Base-by-base conservation (phyloP, 2,113 vertebrate species). In the Onychostruthus taczanowskii region DNA sequence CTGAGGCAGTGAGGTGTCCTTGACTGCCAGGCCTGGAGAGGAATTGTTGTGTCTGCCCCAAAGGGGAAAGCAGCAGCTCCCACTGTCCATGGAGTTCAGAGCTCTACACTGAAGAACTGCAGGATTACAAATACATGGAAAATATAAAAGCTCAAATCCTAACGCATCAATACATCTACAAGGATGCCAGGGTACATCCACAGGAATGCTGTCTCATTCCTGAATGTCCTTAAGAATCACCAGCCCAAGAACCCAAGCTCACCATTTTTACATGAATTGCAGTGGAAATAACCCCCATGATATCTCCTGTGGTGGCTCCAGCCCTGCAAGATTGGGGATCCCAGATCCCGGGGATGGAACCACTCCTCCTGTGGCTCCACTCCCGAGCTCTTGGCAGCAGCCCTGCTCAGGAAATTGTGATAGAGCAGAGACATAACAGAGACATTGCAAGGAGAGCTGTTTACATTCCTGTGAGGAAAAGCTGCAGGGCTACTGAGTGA, bases 381-480 rank as follows among this genome's bases (percentile, higher is more conserved):
- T 97, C 63, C 72, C 30, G 6, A 47, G 87, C 82, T 96, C 86
- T 96, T 97, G 97, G 94, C 97, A 97, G 94, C 85, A 76, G 79
- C 46, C 14, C 80, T 87, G 94, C 78, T 97, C 97, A 97, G 98
- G 97, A 98, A 98, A 98, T 95, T 90, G 96, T 93, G 78, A 87
- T 47, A 62, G 78, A 64, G 69, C 72, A 41, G 89, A 98, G 98
- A 98, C 98, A 98, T 96, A 98, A 98, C 98, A 98, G 61, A 95
- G 92, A 95, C 96, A 86, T 92, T 94, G 95, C 93, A 84, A 68
- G 86, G 92, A 96, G 95, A 92, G 55, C 95, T 98, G 98, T 98
- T 98, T 98, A 98, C 98, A 98, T 98, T 98, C 97, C 97, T 97
- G 95, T 58, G 46, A 80, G 62, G 93, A 93, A 94, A 91, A 89